These are phyloP conservation scores for Teleogryllus occipitalis DNA, from an alignment of 1,140 invertebrate species.

Conservation along the genomic window DNA sequence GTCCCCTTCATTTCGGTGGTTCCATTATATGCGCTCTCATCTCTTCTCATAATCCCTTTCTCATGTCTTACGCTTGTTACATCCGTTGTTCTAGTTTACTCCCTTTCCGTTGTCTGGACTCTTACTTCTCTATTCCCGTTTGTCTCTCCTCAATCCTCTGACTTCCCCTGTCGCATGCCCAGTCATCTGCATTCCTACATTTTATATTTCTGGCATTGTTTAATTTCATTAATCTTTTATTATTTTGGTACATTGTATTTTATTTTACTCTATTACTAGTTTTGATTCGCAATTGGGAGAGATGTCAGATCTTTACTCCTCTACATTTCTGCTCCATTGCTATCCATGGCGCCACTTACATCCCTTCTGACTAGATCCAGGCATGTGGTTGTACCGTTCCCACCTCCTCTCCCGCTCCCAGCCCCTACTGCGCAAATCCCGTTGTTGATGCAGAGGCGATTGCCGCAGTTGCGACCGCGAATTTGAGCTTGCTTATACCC, in stretches of 20 bases:
- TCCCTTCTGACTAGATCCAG: too few species aligned
- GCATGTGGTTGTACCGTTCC: too few species aligned
- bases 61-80: background rate
- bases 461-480: too few species aligned
- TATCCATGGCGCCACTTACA: background rate
- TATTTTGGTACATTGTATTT: background rate
- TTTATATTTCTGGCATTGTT: background rate
- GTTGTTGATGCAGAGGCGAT: too few species aligned
- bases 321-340: background rate
- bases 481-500: too few species aligned
- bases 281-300: background rate
- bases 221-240: background rate
- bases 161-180: background rate
- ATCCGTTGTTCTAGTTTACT: too few species aligned
- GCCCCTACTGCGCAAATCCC: too few species aligned
- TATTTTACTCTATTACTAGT: background rate
- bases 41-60: background rate
- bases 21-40: background rate
- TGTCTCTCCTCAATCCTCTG: background rate
- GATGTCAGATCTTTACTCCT: background rate
- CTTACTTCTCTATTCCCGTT: background rate
- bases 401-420: too few species aligned
- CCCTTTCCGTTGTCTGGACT: too few species aligned
- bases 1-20: too few species aligned
- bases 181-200: background rate